Evolutionary conservation across 1,140 invertebrate genomes (phyloP).

Genomic region (Drosophila pandora): DNA sequence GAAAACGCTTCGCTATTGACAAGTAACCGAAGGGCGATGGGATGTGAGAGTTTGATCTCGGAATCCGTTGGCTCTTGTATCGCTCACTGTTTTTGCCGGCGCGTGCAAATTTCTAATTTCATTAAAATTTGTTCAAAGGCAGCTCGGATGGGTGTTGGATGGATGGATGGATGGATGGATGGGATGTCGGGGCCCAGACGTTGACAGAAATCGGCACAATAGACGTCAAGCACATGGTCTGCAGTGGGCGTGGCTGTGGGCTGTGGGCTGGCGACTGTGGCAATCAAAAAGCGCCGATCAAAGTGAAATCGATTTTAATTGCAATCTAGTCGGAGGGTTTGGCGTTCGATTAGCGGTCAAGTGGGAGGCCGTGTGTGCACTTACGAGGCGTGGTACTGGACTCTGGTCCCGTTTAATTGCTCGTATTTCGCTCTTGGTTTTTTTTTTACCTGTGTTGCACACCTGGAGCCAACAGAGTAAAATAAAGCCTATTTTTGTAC

Average conservation of each 20-base stretch:
- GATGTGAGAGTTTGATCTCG: background rate
- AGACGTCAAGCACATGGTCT: conserved; percentile 54
- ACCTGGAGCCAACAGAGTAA: no score
- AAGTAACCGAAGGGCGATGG: conserved; percentile 41
- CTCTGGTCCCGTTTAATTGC: background rate
- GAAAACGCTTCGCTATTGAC: conserved; percentile 66
- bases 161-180: conserved; percentile 15
- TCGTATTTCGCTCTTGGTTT: background rate
- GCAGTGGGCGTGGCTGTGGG: conserved; percentile 13
- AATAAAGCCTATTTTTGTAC: no score
- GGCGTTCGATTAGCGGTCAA: conserved; percentile 54
- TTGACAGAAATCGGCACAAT: conserved; percentile 78
- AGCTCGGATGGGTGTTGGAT: conserved; percentile 12
- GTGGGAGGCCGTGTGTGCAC: conserved; percentile 7
- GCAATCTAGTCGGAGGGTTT: conserved; percentile 59
- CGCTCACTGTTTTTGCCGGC: conserved; percentile 45
- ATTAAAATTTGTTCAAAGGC: conserved; percentile 69
- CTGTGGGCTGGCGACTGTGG: conserved; percentile 53
- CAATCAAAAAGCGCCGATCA: conserved; percentile 73
- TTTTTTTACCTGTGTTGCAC: background rate
- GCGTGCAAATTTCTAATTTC: conserved; percentile 77
- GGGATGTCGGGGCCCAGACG: conserved; percentile 47
- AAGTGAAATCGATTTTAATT: conserved; percentile 80
- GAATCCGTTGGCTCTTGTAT: conserved; percentile 5
- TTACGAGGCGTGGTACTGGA: conserved; percentile 11